phyloP scores from a whole-genome alignment of 2,113 vertebrate species.

The Ageneiosus marmoratus region DNA sequence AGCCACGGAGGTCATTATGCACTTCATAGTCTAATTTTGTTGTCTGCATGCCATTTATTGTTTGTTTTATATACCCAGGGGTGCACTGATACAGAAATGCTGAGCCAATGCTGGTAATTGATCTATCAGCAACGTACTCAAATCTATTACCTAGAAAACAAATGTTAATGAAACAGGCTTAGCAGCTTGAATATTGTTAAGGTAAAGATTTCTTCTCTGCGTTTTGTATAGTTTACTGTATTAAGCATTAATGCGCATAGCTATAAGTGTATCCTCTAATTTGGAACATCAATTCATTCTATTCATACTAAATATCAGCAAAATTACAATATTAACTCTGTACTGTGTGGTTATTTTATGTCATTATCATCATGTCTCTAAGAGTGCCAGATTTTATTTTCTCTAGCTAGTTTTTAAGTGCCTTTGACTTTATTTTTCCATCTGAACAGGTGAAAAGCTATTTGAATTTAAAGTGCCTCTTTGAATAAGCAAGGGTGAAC shows the following conservation, averaged over 20 bases:
- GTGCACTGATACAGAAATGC: neutral
- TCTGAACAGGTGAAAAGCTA: slow-evolving; percentile 23
- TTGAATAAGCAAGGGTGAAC: neutral
- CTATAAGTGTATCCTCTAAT: neutral
- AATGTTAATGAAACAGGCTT: neutral
- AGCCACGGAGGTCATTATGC: neutral
- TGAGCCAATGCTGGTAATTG: neutral
- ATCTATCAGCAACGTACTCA: neutral
- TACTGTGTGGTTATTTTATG: neutral
- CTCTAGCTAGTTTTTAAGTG: slow-evolving; percentile 10
- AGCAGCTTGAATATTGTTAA: neutral
- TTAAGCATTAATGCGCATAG: neutral
- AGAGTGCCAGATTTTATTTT: neutral
- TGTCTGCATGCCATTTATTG: neutral
- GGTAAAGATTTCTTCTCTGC: neutral
- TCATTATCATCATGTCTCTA: neutral
- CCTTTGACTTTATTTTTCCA: slow-evolving; percentile 22
- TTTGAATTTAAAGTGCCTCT: slow-evolving; percentile 31
- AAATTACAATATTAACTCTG: neutral
- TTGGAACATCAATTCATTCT: neutral
- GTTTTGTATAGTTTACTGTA: neutral
- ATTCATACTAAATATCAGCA: neutral
- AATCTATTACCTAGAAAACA: neutral
- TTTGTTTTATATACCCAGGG: neutral
- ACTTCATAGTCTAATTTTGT: neutral